Evolutionary conservation across 2,888 invertebrate species (phyloP).

Genomic region (Cenopis cana): DNA sequence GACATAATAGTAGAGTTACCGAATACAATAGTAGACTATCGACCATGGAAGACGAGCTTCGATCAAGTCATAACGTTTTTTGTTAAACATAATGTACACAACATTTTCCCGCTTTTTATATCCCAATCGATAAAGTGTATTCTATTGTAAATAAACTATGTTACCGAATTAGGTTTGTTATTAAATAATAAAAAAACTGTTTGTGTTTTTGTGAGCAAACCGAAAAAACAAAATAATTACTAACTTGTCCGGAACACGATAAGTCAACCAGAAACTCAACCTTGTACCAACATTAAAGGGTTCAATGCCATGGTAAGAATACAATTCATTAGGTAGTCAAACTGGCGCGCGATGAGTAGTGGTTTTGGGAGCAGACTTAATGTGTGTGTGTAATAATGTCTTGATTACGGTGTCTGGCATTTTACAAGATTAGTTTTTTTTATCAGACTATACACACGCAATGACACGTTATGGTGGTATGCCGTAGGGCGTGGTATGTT

Average conservation of each 20-base stretch:
- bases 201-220: constrained; percentile 22
- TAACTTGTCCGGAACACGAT: constrained; percentile 14
- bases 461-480: constrained; percentile 1
- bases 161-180: constrained; percentile 5
- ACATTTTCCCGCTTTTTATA: not conserved
- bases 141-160: constrained; percentile 9
- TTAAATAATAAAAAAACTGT: constrained; percentile 16
- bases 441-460: constrained; percentile 3
- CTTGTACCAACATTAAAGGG: constrained; percentile 49
- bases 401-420: constrained; percentile 33
- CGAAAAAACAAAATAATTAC: constrained; percentile 35
- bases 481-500: not conserved
- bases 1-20: constrained; percentile 5
- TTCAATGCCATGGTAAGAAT: constrained; percentile 53
- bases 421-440: constrained; percentile 11
- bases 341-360: constrained; percentile 38
- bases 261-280: constrained; percentile 38
- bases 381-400: constrained; percentile 35
- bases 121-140: constrained; percentile 9
- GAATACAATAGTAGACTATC: constrained; percentile 11
- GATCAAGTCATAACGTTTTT: constrained; percentile 25
- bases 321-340: constrained; percentile 44
- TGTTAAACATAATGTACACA: constrained; percentile 1
- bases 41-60: constrained; percentile 15
- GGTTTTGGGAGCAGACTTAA: constrained; percentile 36